phyloP scores from a whole-genome alignment of 2,888 invertebrate species.

The Acronicta psi region DNA sequence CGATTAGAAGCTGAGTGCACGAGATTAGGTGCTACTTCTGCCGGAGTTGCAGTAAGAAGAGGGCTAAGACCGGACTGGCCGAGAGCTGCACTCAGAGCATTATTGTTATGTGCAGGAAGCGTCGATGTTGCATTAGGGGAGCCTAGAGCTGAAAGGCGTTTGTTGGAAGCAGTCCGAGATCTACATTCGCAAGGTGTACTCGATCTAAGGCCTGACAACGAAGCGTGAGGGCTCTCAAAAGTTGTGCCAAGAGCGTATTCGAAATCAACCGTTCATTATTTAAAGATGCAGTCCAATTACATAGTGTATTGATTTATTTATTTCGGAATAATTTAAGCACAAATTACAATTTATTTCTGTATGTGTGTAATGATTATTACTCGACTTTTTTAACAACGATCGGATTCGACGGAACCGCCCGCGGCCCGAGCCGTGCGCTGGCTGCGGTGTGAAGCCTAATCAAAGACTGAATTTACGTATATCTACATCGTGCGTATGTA shows the following conservation, averaged over 20 bases:
- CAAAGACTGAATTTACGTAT: conserved; percentile 86
- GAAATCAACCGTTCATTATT: conserved; percentile 51
- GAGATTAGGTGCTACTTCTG: conserved; percentile 90
- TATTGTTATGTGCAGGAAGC: conserved; percentile 93
- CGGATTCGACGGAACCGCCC: conserved; percentile 65
- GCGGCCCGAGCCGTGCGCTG: conserved; percentile 45
- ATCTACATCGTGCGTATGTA: conserved; percentile 72
- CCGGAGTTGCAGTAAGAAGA: conserved; percentile 85
- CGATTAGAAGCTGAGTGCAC: conserved; percentile 90
- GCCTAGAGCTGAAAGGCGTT: conserved; percentile 92
- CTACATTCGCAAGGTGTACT: conserved; percentile 92
- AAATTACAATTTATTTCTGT: conserved; percentile 66
- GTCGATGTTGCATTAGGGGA: conserved; percentile 94
- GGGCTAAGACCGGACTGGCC: conserved; percentile 89
- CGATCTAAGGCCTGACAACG: conserved; percentile 82
- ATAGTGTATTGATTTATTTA: conserved; percentile 66
- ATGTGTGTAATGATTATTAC: conserved; percentile 62
- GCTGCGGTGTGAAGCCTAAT: conserved; percentile 77
- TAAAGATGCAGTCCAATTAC: conserved; percentile 64
- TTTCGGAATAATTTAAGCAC: conserved; percentile 65
- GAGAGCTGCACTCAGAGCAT: conserved; percentile 92
- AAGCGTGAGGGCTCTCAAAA: conserved; percentile 65
- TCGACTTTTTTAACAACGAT: conserved; percentile 66
- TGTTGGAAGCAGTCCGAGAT: conserved; percentile 93
- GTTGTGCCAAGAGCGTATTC: conserved; percentile 71